These are phyloP conservation scores for Varecia variegata DNA, from an alignment of 2,797 vertebrate species.

Conservation along the genomic window DNA sequence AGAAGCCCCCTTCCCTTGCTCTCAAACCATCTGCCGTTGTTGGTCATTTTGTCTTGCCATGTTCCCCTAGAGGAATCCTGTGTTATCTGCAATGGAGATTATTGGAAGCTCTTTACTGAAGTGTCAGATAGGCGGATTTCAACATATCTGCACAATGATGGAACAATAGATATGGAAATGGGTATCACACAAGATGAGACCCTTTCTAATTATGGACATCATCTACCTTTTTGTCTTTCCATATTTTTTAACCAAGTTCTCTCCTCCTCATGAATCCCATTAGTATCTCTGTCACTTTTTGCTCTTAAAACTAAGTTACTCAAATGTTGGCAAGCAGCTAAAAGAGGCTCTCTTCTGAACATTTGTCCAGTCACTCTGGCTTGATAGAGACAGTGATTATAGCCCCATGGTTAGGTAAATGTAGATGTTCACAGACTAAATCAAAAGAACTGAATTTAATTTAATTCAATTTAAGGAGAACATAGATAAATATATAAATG, in stretches of 20 bases:
- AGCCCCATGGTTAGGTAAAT: neutral
- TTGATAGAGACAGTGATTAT: neutral
- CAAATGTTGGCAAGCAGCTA: neutral
- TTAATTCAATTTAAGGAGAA: neutral
- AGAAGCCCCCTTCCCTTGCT: neutral
- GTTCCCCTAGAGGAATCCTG: neutral
- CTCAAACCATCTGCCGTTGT: neutral
- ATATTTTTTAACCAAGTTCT: neutral
- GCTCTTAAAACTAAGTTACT: neutral
- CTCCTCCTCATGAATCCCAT: neutral
- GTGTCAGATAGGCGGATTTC: neutral
- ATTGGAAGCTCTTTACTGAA: neutral
- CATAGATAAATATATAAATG: neutral
- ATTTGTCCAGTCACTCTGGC: neutral
- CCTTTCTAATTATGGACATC: neutral
- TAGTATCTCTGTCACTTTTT: neutral
- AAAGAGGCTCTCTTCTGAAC: rapidly evolving
- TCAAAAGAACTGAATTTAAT: no score
- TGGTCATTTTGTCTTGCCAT: neutral
- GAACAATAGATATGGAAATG: neutral
- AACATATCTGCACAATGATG: neutral
- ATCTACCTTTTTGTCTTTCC: neutral
- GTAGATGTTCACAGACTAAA: neutral
- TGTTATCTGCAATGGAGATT: neutral
- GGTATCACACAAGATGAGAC: neutral